Conservation (phyloP, 2,888 invertebrate genomes). For the Falcaria lacertinaria region DNA sequence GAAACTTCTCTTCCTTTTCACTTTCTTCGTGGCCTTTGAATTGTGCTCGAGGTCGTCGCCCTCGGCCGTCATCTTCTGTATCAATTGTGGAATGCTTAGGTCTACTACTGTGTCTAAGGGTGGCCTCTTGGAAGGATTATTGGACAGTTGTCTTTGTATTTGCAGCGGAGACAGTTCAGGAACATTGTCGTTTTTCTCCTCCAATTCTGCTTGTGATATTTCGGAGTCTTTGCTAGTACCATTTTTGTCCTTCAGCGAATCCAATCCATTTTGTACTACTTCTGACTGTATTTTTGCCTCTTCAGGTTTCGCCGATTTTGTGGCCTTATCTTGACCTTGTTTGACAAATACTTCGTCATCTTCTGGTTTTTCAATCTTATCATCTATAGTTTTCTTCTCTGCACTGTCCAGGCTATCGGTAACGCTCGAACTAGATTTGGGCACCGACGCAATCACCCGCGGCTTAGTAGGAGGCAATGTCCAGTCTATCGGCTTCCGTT, state of each 20-base stretch:
- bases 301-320: slow-evolving; percentile 17
- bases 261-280: slow-evolving; percentile 48
- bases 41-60: slow-evolving; percentile 54
- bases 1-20: slow-evolving; percentile 73
- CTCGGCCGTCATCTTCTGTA: slow-evolving; percentile 63
- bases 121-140: slow-evolving; percentile 45
- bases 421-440: slow-evolving; percentile 59
- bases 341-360: slow-evolving; percentile 63
- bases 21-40: slow-evolving; percentile 52
- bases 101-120: slow-evolving; percentile 47
- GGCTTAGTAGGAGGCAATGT: slow-evolving; percentile 68
- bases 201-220: slow-evolving; percentile 53
- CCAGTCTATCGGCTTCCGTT: slow-evolving; percentile 69
- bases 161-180: slow-evolving; percentile 46
- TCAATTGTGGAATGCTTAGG: slow-evolving; percentile 61
- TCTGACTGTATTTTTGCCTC: slow-evolving; percentile 30
- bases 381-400: slow-evolving; percentile 36
- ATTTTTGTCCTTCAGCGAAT: slow-evolving; percentile 25
- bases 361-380: slow-evolving; percentile 33
- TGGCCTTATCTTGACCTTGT: slow-evolving; percentile 31
- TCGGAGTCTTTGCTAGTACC: slow-evolving; percentile 35
- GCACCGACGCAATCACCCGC: slow-evolving; percentile 63
- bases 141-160: slow-evolving; percentile 52
- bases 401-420: slow-evolving; percentile 47
- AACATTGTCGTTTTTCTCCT: slow-evolving; percentile 62